Evolutionary conservation across 2,113 vertebrate species (phyloP).

Genomic region (Osmerus eperlanus): DNA sequence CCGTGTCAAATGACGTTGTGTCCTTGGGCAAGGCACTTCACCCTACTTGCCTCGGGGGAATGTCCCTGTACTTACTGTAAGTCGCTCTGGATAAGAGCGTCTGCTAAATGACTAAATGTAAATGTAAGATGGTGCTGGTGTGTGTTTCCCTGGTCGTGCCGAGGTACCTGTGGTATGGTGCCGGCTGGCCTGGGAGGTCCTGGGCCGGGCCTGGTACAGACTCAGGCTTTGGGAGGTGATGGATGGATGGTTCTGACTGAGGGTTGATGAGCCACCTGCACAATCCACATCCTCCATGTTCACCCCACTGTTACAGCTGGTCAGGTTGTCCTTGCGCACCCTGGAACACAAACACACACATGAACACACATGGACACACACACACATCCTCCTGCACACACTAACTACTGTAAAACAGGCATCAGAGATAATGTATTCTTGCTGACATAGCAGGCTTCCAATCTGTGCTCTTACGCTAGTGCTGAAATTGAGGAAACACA

Average conservation of each 20-base stretch:
- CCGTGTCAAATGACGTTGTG: too few species aligned
- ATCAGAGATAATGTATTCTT: conserved; percentile 20
- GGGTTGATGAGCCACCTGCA: conserved; percentile 62
- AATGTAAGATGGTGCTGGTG: background rate
- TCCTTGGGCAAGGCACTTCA: too few species aligned
- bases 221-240: conserved; percentile 82
- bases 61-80: too few species aligned
- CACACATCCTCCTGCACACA: conserved; percentile 2
- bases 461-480: conserved; percentile 29
- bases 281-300: conserved; percentile 83
- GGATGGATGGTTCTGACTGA: conserved; percentile 70
- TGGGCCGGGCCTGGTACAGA: conserved; percentile 73
- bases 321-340: conserved; percentile 88
- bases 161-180: conserved; percentile 71
- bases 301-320: conserved; percentile 78
- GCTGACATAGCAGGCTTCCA: conserved; percentile 6
- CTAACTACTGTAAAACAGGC: background rate
- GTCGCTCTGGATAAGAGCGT: too few species aligned
- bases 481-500: conserved; percentile 47
- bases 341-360: conserved; percentile 58
- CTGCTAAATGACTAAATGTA: too few species aligned
- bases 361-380: conserved; percentile 7
- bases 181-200: conserved; percentile 69
- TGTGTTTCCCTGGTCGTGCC: background rate
- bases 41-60: too few species aligned